These are phyloP conservation scores for Eulimnadia texana DNA, from an alignment of 1,140 invertebrate genomes.

Conservation along the genomic window DNA sequence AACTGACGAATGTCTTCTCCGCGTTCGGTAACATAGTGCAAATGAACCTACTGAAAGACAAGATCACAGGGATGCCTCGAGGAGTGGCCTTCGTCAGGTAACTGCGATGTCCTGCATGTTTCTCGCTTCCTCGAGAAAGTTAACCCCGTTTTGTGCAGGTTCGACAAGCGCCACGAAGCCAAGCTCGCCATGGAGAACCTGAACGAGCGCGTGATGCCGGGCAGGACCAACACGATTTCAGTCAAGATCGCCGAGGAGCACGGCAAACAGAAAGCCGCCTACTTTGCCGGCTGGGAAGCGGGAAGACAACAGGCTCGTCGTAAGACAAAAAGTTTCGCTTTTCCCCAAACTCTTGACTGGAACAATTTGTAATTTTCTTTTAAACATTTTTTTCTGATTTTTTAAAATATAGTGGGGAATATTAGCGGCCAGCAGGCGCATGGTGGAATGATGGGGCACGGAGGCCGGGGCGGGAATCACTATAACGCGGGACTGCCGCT, in stretches of 20 bases:
- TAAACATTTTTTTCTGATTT: slow-evolving; percentile 1
- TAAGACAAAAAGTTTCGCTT: slow-evolving; percentile 5
- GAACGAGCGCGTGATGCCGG: slow-evolving; percentile 70
- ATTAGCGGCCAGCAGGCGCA: slow-evolving; percentile 3
- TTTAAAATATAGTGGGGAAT: slow-evolving; percentile 1
- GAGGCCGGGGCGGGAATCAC: slow-evolving; percentile 20
- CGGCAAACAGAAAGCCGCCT: slow-evolving; percentile 68
- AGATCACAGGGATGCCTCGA: slow-evolving; percentile 64
- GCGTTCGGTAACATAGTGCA: slow-evolving; percentile 79
- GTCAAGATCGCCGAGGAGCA: slow-evolving; percentile 88
- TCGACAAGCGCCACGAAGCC: slow-evolving; percentile 67
- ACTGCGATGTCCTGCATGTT: slow-evolving; percentile 19
- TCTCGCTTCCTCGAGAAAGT: not conserved
- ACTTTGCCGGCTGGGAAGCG: slow-evolving; percentile 42
- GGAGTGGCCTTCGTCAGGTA: slow-evolving; percentile 87
- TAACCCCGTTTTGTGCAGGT: slow-evolving; percentile 34
- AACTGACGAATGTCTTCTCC: slow-evolving; percentile 68
- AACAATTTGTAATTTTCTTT: not conserved
- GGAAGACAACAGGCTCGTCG: slow-evolving; percentile 24
- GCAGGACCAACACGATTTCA: slow-evolving; percentile 60
- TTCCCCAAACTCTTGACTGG: not conserved
- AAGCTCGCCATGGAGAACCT: slow-evolving; percentile 69
- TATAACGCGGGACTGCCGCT: slow-evolving; percentile 3
- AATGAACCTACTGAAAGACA: slow-evolving; percentile 74
- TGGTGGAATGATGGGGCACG: slow-evolving; percentile 3